Base-by-base conservation (phyloP, 2,113 vertebrate genomes). In the Neolamprologus caudopunctatus region DNA sequence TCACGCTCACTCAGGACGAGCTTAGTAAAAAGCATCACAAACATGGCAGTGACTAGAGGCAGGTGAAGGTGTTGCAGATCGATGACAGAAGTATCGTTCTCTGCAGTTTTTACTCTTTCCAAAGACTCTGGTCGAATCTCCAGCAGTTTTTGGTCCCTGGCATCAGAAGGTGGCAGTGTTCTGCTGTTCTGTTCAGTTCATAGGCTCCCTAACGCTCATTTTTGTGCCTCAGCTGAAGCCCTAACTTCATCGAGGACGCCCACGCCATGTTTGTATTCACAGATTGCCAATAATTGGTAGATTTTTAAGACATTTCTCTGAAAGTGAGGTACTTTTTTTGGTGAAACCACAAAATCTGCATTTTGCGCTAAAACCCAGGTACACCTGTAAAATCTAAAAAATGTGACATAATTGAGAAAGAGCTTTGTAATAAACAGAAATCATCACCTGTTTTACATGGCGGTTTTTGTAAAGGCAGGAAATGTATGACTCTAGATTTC, bases 161-260 rank as follows among this genome's bases (percentile, higher is more conserved):
- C 26, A 51, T 78, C 73, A 42, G 35, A 55, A 14, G 24, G 35
- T 12, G 90, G 92, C 88, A 87, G 90, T 89, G 88, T 66, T 68
- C 21, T 26, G 47, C 63, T 68, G 28, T 24, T 63, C 14, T 24
- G 81, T 28, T 82, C 42, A 50, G 45, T 51, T 50, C 17, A 31
- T 31, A 50, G 45, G 45, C 26, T 51, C 26, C 73, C 73, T 19
- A 10, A 17, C 2, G 7, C 24, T 12, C 17, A 2, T 78, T 78
- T 78, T 50, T 12, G 45, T 12, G 24, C 73, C 26, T 50, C 45
- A 78, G 73, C 9, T 28, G 73, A 78, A 78, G 26, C 45, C 16
- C 17, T 11, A 78, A 50, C 24, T 19, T 50, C 71, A 50, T 47
- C 10, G 16, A 78, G 42, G 71, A 50, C 0, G 3, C 42, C 42